phyloP scores from a whole-genome alignment of 2,113 vertebrate species.

The Xiphophorus hellerii region DNA sequence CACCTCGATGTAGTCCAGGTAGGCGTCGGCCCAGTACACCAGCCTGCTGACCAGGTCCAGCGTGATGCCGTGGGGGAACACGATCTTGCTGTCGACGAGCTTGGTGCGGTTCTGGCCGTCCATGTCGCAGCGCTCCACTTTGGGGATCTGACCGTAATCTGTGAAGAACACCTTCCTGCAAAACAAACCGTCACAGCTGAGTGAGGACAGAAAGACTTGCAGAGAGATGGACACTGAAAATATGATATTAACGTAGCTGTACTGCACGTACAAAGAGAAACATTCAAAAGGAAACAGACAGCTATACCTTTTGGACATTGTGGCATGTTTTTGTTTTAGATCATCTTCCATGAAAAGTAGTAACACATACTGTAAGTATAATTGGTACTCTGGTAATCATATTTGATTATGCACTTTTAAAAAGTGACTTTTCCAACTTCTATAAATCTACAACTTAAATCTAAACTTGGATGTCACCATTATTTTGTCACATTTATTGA shows the following conservation, averaged over 20 bases:
- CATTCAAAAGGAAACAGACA: not conserved
- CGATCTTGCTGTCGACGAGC: slow-evolving; percentile 97
- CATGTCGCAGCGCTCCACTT: slow-evolving; percentile 98
- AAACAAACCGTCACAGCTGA: slow-evolving; percentile 14
- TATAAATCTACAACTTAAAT: too few species aligned
- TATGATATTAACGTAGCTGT: not conserved
- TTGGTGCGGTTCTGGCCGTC: slow-evolving; percentile 98
- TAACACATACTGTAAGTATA: too few species aligned
- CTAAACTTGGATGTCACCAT: too few species aligned
- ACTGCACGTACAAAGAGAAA: not conserved
- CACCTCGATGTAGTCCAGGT: slow-evolving; percentile 98
- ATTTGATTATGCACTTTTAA: too few species aligned
- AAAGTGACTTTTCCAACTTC: too few species aligned
- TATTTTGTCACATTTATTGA: too few species aligned
- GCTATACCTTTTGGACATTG: too few species aligned
- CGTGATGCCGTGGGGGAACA: slow-evolving; percentile 95
- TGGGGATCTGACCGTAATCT: slow-evolving; percentile 98
- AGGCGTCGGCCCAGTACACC: slow-evolving; percentile 97
- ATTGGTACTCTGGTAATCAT: too few species aligned
- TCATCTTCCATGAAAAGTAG: too few species aligned
- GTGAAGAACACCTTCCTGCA: slow-evolving; percentile 97
- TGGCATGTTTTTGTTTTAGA: too few species aligned
- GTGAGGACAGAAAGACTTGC: slow-evolving; percentile 1
- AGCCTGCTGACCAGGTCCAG: slow-evolving; percentile 93
- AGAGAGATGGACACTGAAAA: not conserved